phyloP scores from a whole-genome alignment of 2,888 invertebrate genomes.

The Anthoptus insignis region DNA sequence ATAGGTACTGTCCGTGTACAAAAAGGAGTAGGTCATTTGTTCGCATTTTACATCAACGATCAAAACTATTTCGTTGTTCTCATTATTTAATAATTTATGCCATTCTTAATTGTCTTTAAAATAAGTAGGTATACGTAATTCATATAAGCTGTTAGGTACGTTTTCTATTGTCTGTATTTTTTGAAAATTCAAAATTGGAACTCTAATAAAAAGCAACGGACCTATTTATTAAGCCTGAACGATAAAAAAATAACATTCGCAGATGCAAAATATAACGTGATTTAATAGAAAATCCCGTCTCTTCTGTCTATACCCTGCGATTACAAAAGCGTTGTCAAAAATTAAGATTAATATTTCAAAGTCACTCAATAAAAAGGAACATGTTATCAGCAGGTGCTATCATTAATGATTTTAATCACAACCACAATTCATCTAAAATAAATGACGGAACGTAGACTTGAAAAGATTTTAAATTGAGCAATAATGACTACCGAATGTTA shows the following conservation, averaged over 20 bases:
- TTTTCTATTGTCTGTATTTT: constrained; percentile 1
- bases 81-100: neutral
- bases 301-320: constrained; percentile 14
- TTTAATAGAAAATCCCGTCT: neutral
- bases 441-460: constrained; percentile 53
- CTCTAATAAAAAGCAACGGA: neutral
- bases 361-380: constrained; percentile 74
- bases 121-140: neutral
- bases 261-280: constrained; percentile 40
- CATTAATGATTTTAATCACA: constrained; percentile 72
- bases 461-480: constrained; percentile 80
- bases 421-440: constrained; percentile 71
- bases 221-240: neutral
- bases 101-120: neutral
- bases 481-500: constrained; percentile 80
- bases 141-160: neutral
- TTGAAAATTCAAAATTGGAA: neutral
- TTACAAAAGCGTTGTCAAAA: constrained; percentile 45
- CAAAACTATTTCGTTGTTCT: constrained; percentile 49
- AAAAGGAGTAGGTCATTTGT: constrained; percentile 14
- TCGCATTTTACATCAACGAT: constrained; percentile 1
- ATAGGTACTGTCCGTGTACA: constrained; percentile 20
- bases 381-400: constrained; percentile 54
- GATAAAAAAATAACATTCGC: constrained; percentile 35
- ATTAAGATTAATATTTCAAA: constrained; percentile 77